phyloP scores from a whole-genome alignment of 2,113 vertebrate genomes.

The Thymallus thymallus region DNA sequence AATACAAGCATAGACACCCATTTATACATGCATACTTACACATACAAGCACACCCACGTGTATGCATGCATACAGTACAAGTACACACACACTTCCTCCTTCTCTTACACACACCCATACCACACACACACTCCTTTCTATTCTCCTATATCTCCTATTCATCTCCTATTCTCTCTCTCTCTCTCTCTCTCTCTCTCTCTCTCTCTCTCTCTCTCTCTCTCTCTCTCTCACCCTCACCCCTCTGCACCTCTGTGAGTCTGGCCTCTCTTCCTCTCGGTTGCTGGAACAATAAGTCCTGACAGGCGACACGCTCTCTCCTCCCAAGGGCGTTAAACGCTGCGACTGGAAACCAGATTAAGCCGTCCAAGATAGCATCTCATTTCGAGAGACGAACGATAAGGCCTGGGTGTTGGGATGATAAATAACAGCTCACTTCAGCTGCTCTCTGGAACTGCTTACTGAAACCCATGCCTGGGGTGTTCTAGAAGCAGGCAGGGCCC shows the following conservation, averaged over 20 bases:
- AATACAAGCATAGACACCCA: too few relatives aligned
- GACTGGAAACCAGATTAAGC: constrained; percentile 65
- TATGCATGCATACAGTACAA: too few relatives aligned
- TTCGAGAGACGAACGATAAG: constrained; percentile 34
- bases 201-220: not conserved
- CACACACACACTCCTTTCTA: too few relatives aligned
- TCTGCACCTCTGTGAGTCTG: constrained; percentile 21
- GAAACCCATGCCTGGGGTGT: not conserved
- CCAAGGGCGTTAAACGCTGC: constrained; percentile 54
- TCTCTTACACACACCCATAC: constrained; percentile 16
- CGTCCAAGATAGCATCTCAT: constrained; percentile 57
- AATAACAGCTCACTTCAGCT: constrained; percentile 20
- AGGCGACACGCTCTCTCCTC: constrained; percentile 50
- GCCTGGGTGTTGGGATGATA: constrained; percentile 13
- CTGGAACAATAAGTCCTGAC: constrained; percentile 66
- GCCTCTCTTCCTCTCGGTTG: constrained; percentile 46
- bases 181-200: not conserved
- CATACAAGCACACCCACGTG: too few relatives aligned
- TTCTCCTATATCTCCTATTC: not conserved
- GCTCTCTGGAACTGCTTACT: not conserved
- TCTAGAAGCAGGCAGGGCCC: not conserved
- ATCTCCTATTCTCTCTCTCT: constrained; percentile 1
- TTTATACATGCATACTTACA: too few relatives aligned
- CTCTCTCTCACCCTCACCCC: not conserved
- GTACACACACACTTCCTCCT: not conserved